Conservation (phyloP, 2,888 invertebrate genomes). For the Dyspetes luteomarginatus region DNA sequence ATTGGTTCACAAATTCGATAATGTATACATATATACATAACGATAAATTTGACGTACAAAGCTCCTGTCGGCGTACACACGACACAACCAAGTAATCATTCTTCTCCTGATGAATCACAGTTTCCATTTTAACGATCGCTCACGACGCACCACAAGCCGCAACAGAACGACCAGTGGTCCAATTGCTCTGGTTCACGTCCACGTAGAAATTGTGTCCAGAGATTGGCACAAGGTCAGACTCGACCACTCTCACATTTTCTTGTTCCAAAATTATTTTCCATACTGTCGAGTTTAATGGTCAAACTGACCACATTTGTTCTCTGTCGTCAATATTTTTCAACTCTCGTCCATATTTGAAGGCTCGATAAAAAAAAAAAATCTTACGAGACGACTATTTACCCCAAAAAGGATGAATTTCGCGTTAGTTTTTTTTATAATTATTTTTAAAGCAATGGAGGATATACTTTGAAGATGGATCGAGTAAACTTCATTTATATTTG, state of each 20-base stretch:
- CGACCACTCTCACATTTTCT: background rate
- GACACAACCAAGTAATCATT: conserved; percentile 62
- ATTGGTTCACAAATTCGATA: background rate
- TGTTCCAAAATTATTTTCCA: background rate
- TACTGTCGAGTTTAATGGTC: background rate
- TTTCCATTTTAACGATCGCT: conserved; percentile 62
- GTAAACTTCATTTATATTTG: no score
- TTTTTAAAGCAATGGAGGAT: no score
- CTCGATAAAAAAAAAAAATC: no score
- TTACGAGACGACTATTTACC: no score
- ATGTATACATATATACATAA: background rate
- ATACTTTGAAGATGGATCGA: no score
- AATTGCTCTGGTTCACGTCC: conserved; percentile 53
- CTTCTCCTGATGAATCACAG: conserved; percentile 62
- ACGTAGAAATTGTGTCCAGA: conserved; percentile 63
- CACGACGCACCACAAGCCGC: conserved; percentile 61
- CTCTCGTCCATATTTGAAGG: background rate
- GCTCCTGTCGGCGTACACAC: conserved; percentile 44
- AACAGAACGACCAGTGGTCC: conserved; percentile 65
- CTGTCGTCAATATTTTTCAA: background rate
- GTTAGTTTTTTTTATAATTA: no score
- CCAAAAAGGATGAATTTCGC: no score
- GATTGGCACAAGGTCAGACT: conserved; percentile 31
- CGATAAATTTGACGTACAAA: conserved; percentile 42
- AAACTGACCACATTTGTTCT: background rate